Evolutionary conservation across 2,797 vertebrate species (phyloP), one percentile per base, ranked within the genome.

Genomic region (Typhlichthys eigenmanni): DNA sequence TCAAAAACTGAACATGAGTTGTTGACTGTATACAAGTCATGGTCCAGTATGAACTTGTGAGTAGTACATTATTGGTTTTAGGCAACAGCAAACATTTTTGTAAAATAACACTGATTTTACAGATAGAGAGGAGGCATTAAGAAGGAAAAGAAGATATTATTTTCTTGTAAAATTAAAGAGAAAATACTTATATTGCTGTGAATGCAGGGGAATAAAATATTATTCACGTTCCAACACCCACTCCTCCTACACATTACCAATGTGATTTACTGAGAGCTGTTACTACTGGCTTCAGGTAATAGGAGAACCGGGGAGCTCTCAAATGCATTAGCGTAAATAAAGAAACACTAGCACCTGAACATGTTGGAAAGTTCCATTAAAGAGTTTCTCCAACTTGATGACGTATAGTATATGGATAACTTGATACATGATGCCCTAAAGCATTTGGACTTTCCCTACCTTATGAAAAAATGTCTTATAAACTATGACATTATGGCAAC

Each of bases 251-350:
- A 59, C 69, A 38, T 62, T 72, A 64, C 75, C 83, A 75, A 84
- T 83, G 73, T 72, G 78, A 88, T 86, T 83, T 85, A 79, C 72
- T 68, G 63, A 69, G 66, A 58, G 69, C 67, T 63, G 61, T 82
- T 76, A 79, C 71, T 62, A 55, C 73, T 24, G 47, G 76, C 78
- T 66, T 24, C 16, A 62, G 73, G 81, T 83, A 79, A 79, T 83
- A 77, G 69, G 73, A 76, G 73, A 80, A 74, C 54, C 9, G 62
- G 43, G 68, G 54, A 78, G 69, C 68, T 85, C 43, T 24, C 65
- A 73, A 74, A 75, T 46, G 52, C 71, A 84, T 85, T 77, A 80
- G 62, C 76, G 78, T 83, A 68, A 74, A 80, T 62, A 69, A 62
- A 74, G 66, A 68, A 80, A 72, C 49, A 14, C 71, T 69, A 5